Percentiles rank a stretch among this genome's conserved stretches.
phyloP scores from a whole-genome alignment of 2,113 vertebrate genomes.

The Chitala chitala region DNA sequence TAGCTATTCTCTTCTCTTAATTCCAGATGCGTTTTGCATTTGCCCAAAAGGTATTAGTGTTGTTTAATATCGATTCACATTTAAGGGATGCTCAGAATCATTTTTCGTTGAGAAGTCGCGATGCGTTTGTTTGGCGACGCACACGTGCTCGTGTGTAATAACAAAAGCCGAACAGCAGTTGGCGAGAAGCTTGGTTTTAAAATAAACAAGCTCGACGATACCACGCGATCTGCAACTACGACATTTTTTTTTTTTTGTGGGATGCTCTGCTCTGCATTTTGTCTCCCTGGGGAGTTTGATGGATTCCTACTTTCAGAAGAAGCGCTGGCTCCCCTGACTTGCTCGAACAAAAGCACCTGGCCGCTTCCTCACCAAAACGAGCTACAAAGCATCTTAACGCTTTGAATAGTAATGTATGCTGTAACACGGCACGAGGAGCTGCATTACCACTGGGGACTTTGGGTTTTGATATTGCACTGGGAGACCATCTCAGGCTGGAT shows the following conservation, averaged over 20 bases:
- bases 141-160: conserved; percentile 35
- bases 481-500: not conserved
- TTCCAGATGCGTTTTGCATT: not conserved
- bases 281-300: conserved; percentile 60
- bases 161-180: conserved; percentile 36
- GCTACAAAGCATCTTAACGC: conserved; percentile 40
- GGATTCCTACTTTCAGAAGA: conserved; percentile 57
- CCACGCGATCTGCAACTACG: conserved; percentile 57
- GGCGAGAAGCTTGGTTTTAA: conserved; percentile 39
- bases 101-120: conserved; percentile 36
- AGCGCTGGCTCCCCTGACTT: conserved; percentile 46
- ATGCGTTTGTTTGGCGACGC: conserved; percentile 25
- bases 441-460: conserved; percentile 22
- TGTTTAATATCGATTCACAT: not conserved
- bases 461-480: not conserved
- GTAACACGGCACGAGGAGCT: conserved; percentile 14
- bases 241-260: conserved; percentile 44
- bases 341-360: conserved; percentile 43
- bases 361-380: conserved; percentile 57
- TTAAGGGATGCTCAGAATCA: conserved; percentile 16
- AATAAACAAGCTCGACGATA: conserved; percentile 50
- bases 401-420: conserved; percentile 25
- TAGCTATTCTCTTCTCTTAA: conserved; percentile 1
- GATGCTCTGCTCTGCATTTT: conserved; percentile 54
- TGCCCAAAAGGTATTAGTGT: not conserved